phyloP scores from a whole-genome alignment of 2,113 vertebrate genomes.

The Leuciscus idus region DNA sequence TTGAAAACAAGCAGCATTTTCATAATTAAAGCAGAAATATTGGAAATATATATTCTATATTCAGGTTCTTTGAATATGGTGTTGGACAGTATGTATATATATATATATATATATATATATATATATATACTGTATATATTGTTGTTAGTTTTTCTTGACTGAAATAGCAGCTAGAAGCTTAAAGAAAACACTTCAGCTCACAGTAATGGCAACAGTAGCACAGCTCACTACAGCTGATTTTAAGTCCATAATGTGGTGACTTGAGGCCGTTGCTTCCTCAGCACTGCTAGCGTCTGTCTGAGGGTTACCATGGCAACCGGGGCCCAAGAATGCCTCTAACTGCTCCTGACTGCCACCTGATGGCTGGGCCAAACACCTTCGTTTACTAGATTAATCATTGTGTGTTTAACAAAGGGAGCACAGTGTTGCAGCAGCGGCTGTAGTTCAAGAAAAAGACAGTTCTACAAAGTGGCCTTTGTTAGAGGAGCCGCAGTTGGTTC shows the following conservation, averaged over 20 bases:
- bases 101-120: too few relatives aligned
- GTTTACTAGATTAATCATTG: slow-evolving; percentile 2
- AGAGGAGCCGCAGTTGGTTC: slow-evolving; percentile 15
- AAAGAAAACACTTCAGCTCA: not conserved
- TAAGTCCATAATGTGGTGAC: slow-evolving; percentile 51
- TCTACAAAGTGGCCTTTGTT: slow-evolving; percentile 32
- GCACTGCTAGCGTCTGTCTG: slow-evolving; percentile 37
- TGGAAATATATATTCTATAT: not conserved
- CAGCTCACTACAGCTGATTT: slow-evolving; percentile 45
- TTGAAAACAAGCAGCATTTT: not conserved
- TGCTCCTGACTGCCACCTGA: slow-evolving; percentile 59
- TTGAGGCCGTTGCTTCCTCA: slow-evolving; percentile 52
- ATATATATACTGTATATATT: too few relatives aligned
- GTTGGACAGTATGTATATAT: not conserved
- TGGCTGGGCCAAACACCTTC: slow-evolving; percentile 47
- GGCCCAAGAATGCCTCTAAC: slow-evolving; percentile 12
- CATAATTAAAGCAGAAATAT: not conserved
- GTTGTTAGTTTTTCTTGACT: not conserved
- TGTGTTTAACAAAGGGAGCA: slow-evolving; percentile 18
- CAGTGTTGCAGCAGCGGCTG: not conserved
- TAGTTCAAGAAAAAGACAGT: not conserved
- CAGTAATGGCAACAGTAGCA: not conserved
- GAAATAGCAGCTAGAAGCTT: not conserved
- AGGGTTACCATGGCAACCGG: slow-evolving; percentile 56
- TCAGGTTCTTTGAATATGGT: not conserved